Evolutionary conservation across 2,888 invertebrate genomes (phyloP).

Genomic region (Tinea semifulvella): DNA sequence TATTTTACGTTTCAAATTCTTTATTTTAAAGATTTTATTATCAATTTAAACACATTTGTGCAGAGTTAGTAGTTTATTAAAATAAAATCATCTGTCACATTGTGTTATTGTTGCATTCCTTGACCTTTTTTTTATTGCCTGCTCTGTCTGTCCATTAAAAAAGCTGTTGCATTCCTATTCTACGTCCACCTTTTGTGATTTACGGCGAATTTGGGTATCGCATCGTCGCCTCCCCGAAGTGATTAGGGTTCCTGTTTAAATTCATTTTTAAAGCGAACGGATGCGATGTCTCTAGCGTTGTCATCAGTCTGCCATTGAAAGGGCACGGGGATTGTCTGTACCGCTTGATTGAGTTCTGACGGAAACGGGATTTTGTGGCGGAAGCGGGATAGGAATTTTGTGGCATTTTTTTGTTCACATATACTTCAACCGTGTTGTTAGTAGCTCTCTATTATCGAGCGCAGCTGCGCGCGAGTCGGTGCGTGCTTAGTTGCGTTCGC

Average conservation of each 20-base stretch:
- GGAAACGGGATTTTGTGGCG: constrained; percentile 49
- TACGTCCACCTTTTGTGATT: constrained; percentile 10
- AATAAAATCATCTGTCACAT: too few species aligned
- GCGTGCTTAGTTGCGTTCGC: constrained; percentile 55
- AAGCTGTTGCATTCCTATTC: constrained; percentile 25
- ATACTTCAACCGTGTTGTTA: constrained; percentile 29
- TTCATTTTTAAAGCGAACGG: constrained; percentile 54
- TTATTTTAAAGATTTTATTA: too few species aligned
- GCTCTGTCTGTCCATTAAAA: constrained; percentile 37
- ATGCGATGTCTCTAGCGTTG: constrained; percentile 57
- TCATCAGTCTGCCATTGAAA: constrained; percentile 40
- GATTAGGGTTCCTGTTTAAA: constrained; percentile 37
- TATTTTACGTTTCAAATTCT: constrained; percentile 1
- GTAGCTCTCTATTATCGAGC: constrained; percentile 40
- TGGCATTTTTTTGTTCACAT: constrained; percentile 36
- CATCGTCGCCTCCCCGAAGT: constrained; percentile 28
- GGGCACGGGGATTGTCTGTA: constrained; percentile 34
- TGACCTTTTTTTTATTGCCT: constrained; percentile 34
- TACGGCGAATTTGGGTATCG: too few species aligned
- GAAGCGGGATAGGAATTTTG: constrained; percentile 41
- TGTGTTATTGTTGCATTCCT: constrained; percentile 5
- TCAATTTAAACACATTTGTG: too few species aligned
- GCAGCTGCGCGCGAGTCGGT: constrained; percentile 49
- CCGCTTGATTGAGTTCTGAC: constrained; percentile 46
- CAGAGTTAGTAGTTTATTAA: too few species aligned